These are phyloP conservation scores for Oedothorax gibbosus DNA, from an alignment of 1,140 invertebrate genomes.

Conservation along the genomic window DNA sequence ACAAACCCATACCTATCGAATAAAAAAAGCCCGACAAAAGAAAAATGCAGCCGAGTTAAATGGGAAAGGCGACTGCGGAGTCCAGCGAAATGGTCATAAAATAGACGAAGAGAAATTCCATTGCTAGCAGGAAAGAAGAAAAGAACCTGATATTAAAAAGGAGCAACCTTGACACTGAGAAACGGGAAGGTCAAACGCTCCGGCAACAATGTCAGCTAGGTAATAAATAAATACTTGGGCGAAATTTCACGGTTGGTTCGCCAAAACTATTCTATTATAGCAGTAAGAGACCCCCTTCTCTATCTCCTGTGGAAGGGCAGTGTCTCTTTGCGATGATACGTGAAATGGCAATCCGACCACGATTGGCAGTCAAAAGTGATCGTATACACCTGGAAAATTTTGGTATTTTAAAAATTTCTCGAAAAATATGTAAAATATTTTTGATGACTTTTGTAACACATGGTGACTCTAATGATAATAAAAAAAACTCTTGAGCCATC, in stretches of 20 bases:
- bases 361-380: too few relatives aligned
- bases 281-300: conserved; percentile 12
- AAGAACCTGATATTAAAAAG: conserved; percentile 39
- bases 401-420: too few relatives aligned
- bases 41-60: conserved; percentile 2
- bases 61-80: conserved; percentile 2
- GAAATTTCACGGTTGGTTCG: conserved; percentile 56
- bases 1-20: background rate
- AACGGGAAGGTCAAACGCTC: conserved; percentile 57
- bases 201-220: conserved; percentile 56
- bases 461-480: too few relatives aligned
- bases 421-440: too few relatives aligned
- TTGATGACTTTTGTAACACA: too few relatives aligned
- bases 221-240: conserved; percentile 55
- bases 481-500: too few relatives aligned
- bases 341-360: too few relatives aligned
- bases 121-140: background rate
- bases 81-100: conserved; percentile 30
- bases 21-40: conserved; percentile 1
- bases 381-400: too few relatives aligned
- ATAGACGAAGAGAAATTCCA: conserved; percentile 18
- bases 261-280: conserved; percentile 55
- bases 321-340: conserved; percentile 10
- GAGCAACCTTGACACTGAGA: conserved; percentile 53
- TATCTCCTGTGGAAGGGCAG: conserved; percentile 38